A percentile compares a stretch with the other conserved stretches of the same genome.
phyloP scores from a whole-genome alignment of 2,113 vertebrate genomes.

The Dryoscopus gambensis region DNA sequence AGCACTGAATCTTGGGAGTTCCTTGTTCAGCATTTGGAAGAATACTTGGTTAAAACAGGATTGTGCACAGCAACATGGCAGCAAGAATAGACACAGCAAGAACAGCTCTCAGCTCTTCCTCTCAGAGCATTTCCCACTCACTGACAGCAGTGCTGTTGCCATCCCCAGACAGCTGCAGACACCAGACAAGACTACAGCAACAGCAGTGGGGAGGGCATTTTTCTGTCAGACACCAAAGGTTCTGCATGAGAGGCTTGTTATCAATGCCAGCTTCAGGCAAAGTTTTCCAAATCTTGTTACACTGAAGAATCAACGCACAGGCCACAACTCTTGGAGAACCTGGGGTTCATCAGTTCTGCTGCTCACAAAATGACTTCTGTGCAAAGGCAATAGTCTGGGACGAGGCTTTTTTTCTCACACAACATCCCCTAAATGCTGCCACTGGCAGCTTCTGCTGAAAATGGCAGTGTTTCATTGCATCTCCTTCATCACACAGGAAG shows the following conservation, averaged over 20 bases:
- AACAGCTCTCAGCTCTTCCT: background rate
- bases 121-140: background rate
- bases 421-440: background rate
- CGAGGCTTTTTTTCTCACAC: background rate
- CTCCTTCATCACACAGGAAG: background rate
- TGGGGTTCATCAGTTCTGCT: accelerated
- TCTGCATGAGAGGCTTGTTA: background rate
- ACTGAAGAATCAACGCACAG: background rate
- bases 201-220: background rate
- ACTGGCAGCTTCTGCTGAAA: background rate
- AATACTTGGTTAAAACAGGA: background rate
- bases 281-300: background rate
- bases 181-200: background rate
- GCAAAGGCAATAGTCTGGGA: background rate
- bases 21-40: background rate
- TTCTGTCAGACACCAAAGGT: background rate
- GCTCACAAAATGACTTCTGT: background rate
- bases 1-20: background rate
- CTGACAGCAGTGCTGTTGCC: background rate
- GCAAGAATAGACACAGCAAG: background rate
- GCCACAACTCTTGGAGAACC: background rate
- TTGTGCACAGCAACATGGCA: background rate
- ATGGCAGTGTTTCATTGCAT: background rate
- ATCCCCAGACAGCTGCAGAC: background rate
- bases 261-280: background rate